A percentile compares a stretch with the other conserved stretches of the same genome.
phyloP scores from a whole-genome alignment of 2,888 invertebrate genomes.

The Acronicta psi region DNA sequence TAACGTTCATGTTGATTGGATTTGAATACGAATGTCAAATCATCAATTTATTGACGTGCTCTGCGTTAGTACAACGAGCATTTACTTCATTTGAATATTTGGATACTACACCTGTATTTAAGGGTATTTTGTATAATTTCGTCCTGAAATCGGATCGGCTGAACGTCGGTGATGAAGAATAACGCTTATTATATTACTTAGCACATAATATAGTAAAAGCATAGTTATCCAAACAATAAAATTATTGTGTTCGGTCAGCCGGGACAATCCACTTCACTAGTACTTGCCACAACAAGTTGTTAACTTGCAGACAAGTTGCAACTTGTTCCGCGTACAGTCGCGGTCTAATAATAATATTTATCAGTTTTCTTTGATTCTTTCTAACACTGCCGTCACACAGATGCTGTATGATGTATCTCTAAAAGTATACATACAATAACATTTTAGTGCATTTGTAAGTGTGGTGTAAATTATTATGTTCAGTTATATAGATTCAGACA shows the following conservation, averaged over 20 bases:
- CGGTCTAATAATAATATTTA: too few relatives aligned
- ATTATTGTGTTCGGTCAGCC: conserved; percentile 54
- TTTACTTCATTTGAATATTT: conserved; percentile 47
- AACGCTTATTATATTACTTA: conserved; percentile 27
- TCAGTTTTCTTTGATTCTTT: too few relatives aligned
- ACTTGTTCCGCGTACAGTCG: conserved; percentile 53
- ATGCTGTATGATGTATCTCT: too few relatives aligned
- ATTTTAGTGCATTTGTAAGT: too few relatives aligned
- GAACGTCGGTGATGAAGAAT: neutral
- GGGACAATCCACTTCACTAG: conserved; percentile 51
- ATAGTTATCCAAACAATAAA: conserved; percentile 58
- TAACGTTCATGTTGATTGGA: conserved; percentile 51
- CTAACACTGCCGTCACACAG: too few relatives aligned
- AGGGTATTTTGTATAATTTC: neutral
- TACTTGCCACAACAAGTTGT: conserved; percentile 68
- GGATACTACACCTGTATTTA: conserved; percentile 10
- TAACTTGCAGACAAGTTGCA: conserved; percentile 67
- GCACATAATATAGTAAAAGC: conserved; percentile 41
- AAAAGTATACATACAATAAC: too few relatives aligned
- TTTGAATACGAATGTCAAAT: conserved; percentile 38
- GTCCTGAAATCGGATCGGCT: neutral
- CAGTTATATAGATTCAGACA: too few relatives aligned
- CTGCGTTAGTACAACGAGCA: conserved; percentile 27
- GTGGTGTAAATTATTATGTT: too few relatives aligned
- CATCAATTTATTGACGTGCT: conserved; percentile 34